These are phyloP conservation scores for Nomada hirtipes DNA, from an alignment of 2,888 invertebrate species.

Conservation along the genomic window DNA sequence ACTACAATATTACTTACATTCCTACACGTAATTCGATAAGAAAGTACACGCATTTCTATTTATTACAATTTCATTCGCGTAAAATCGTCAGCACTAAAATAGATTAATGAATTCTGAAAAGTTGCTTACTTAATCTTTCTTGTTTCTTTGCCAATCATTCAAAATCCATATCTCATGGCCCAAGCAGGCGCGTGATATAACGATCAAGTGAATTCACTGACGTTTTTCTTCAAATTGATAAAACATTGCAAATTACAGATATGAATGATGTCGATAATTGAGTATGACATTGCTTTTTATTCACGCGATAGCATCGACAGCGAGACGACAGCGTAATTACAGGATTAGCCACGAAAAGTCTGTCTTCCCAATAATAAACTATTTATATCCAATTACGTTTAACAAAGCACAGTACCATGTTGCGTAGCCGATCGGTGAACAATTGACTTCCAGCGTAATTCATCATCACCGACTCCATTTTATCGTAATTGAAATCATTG, in stretches of 20 bases:
- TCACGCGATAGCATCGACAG: background rate
- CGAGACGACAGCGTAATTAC: background rate
- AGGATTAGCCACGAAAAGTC: background rate
- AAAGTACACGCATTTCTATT: background rate
- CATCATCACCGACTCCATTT: constrained; percentile 47
- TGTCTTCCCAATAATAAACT: background rate
- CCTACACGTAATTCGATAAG: no score
- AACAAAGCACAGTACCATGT: constrained; percentile 55
- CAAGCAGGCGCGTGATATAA: background rate
- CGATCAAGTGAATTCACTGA: background rate
- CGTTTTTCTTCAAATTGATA: background rate
- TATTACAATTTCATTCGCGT: background rate
- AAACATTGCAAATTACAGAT: background rate
- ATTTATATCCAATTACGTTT: constrained; percentile 68
- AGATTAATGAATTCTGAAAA: background rate
- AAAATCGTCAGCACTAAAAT: background rate
- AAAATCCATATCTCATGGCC: background rate
- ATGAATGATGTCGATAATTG: background rate
- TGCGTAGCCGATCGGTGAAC: constrained; percentile 61
- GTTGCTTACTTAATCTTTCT: background rate
- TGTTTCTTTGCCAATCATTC: background rate
- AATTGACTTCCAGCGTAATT: constrained; percentile 53
- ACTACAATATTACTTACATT: background rate
- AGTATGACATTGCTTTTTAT: background rate
- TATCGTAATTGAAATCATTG: constrained; percentile 38